Percentiles rank a stretch among this genome's conserved stretches.
Evolutionary conservation across 1,140 invertebrate genomes (phyloP).

Genomic region (Lordiphosa collinella): DNA sequence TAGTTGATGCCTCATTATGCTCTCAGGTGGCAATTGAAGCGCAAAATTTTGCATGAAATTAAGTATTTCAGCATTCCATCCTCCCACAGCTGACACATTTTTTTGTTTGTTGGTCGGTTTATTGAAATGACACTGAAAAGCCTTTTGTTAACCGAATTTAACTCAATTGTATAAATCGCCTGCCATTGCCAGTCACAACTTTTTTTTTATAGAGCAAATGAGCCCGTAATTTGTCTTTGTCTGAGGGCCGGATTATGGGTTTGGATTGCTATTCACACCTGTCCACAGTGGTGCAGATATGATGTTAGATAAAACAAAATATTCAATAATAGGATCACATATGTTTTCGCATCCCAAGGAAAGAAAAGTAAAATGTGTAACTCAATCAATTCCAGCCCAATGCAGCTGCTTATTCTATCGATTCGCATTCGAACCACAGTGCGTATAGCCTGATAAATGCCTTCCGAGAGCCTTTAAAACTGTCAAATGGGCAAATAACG

Average conservation of each 20-base stretch:
- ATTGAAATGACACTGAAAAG: constrained; percentile 64
- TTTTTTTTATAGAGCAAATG: not conserved
- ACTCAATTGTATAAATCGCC: constrained; percentile 56
- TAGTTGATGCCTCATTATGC: constrained; percentile 41
- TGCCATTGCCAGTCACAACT: not conserved
- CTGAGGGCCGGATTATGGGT: constrained; percentile 14
- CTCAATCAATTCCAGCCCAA: too few species aligned
- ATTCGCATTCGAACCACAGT: too few species aligned
- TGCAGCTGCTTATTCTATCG: too few species aligned
- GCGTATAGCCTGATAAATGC: constrained; percentile 7
- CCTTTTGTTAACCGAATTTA: constrained; percentile 57
- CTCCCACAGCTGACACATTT: constrained; percentile 30
- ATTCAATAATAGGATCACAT: too few species aligned
- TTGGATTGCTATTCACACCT: constrained; percentile 14
- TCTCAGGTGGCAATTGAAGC: constrained; percentile 38
- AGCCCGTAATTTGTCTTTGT: constrained; percentile 14
- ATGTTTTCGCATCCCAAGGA: too few species aligned
- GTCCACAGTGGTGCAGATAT: constrained; percentile 3
- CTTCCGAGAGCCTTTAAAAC: constrained; percentile 39
- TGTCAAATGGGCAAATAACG: constrained; percentile 58
- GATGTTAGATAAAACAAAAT: too few species aligned
- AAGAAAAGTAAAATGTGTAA: too few species aligned
- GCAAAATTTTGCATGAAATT: constrained; percentile 45
- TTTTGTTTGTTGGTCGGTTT: constrained; percentile 24
- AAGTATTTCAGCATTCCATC: constrained; percentile 6